These are phyloP conservation scores for Hyposoter dolosus DNA, from an alignment of 2,888 invertebrate genomes.

Conservation along the genomic window DNA sequence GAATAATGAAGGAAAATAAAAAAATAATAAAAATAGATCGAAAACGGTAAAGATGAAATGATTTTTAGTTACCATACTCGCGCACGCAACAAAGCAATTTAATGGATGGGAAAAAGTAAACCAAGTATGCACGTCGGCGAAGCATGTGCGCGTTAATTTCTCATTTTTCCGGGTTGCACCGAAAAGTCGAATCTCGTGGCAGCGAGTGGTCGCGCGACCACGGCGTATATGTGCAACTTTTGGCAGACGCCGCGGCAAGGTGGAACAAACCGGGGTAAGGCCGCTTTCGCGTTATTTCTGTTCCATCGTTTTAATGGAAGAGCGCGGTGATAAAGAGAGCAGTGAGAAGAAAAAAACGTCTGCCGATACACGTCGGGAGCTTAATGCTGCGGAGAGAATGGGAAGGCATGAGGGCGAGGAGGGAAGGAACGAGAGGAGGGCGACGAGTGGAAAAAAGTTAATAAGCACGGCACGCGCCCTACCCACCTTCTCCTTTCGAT, in stretches of 20 bases:
- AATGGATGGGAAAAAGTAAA: conserved; percentile 67
- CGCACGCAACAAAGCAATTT: conserved; percentile 3
- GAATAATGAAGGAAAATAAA: not conserved
- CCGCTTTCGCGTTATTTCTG: conserved; percentile 67
- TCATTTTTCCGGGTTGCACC: not conserved
- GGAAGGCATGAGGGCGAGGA: conserved; percentile 53
- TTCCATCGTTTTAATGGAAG: conserved; percentile 67
- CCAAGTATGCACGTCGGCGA: conserved; percentile 42
- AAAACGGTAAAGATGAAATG: not conserved
- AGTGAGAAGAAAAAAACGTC: conserved; percentile 60
- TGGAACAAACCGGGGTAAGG: conserved; percentile 31
- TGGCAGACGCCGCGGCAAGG: conserved; percentile 42
- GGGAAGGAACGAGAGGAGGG: conserved; percentile 51
- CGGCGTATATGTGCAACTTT: not conserved
- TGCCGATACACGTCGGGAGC: conserved; percentile 66
- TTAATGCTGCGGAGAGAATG: conserved; percentile 54
- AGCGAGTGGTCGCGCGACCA: conserved; percentile 17
- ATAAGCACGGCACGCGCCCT: conserved; percentile 80
- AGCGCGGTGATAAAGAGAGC: conserved; percentile 67
- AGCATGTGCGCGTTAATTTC: conserved; percentile 13
- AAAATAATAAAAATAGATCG: conserved; percentile 20
- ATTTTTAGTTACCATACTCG: too few relatives aligned
- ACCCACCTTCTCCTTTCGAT: conserved; percentile 66
- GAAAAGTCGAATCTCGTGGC: conserved; percentile 1
- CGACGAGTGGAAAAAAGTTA: conserved; percentile 75